Conservation (phyloP, 64 coral and sea anemone species). For the Actinia tenebrosa region DNA sequence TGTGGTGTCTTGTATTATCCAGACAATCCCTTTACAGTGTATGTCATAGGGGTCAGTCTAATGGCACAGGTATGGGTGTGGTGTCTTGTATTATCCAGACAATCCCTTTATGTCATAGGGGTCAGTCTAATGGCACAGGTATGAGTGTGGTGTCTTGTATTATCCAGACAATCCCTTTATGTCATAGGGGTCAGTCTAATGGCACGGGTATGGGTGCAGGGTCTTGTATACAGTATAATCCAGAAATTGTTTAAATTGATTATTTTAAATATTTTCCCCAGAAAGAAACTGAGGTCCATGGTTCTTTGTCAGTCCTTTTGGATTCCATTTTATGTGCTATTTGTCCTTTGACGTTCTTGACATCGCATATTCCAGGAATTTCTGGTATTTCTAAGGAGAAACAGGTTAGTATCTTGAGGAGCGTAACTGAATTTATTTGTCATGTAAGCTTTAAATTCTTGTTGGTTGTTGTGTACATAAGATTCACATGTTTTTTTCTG, state of each 20-base stretch:
- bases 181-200: constrained; percentile 53
- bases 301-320: constrained; percentile 71
- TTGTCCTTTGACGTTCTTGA: constrained; percentile 57
- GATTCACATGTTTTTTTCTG: background rate
- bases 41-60: constrained; percentile 35
- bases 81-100: background rate
- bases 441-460: too few species aligned
- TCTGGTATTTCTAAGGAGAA: constrained; percentile 22
- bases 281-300: constrained; percentile 79
- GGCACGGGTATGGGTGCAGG: background rate
- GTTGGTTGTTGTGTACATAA: background rate
- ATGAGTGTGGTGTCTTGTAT: constrained; percentile 3
- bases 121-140: constrained; percentile 70
- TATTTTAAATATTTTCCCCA: background rate
- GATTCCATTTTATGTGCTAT: constrained; percentile 83
- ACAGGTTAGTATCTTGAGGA: constrained; percentile 11
- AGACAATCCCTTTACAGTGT: constrained; percentile 56
- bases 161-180: background rate
- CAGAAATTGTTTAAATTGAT: too few species aligned
- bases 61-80: constrained; percentile 65
- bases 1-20: constrained; percentile 14
- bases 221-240: too few species aligned
- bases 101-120: constrained; percentile 70
- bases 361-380: constrained; percentile 61
- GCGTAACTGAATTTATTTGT: too few species aligned